A percentile compares a stretch with the other conserved stretches of the same genome.
Conservation (phyloP, 2,113 vertebrate genomes). For the Stigmatopora nigra region DNA sequence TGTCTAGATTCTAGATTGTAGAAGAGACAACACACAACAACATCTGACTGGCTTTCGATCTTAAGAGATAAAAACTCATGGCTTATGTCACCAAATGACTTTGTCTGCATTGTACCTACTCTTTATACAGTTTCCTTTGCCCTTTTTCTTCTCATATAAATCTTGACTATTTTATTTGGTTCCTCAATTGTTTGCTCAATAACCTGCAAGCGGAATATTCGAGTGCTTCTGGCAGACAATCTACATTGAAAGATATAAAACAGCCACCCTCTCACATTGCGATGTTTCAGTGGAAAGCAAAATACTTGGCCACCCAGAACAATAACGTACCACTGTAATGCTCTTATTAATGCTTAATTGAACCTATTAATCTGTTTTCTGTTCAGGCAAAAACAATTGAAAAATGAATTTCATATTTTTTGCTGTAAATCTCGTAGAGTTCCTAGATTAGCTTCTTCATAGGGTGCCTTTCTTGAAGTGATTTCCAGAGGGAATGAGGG, state of each 20-base stretch:
- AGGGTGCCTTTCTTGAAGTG: conserved; percentile 34
- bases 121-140: neutral
- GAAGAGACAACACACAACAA: neutral
- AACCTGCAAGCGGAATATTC: conserved; percentile 21
- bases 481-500: conserved; percentile 35
- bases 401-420: conserved; percentile 12
- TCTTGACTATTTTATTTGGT: conserved; percentile 3
- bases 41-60: neutral
- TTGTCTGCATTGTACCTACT: neutral
- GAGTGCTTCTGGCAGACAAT: conserved; percentile 18
- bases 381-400: neutral
- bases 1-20: neutral
- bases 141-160: conserved; percentile 10
- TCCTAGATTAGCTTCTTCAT: conserved; percentile 25
- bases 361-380: neutral
- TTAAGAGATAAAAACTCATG: conserved; percentile 6
- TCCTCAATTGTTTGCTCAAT: conserved; percentile 1
- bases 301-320: conserved; percentile 8
- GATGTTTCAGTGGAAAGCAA: conserved; percentile 14
- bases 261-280: conserved; percentile 20
- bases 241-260: conserved; percentile 43
- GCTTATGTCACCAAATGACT: conserved; percentile 4
- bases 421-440: conserved; percentile 39
- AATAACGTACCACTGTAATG: neutral
- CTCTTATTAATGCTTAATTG: neutral